Conservation (phyloP, 1,140 invertebrate species). For the Eupeodes corollae region DNA sequence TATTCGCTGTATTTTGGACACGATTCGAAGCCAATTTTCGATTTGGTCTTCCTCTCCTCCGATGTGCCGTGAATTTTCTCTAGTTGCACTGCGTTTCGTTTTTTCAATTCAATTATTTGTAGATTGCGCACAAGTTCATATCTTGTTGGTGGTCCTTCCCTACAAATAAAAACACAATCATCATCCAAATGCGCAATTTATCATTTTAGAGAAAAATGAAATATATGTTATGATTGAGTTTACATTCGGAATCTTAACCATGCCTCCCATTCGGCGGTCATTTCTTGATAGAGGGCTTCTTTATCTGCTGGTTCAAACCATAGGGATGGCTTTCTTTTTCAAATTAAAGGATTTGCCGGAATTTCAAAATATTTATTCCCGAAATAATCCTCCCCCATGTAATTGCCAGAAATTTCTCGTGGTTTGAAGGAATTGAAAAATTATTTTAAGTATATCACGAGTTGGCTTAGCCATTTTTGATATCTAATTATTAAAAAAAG, state of each 20-base stretch:
- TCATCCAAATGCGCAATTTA: conserved; percentile 8
- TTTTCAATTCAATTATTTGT: conserved; percentile 55
- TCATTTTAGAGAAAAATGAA: not conserved
- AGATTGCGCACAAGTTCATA: conserved; percentile 62
- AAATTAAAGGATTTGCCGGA: conserved; percentile 44
- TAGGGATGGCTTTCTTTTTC: conserved; percentile 47
- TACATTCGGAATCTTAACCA: conserved; percentile 50
- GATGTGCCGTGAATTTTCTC: conserved; percentile 40
- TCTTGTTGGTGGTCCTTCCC: conserved; percentile 51
- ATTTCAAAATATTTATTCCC: conserved; percentile 77
- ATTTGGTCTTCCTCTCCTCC: conserved; percentile 24
- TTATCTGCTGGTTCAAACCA: conserved; percentile 59
- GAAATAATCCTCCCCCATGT: conserved; percentile 58
- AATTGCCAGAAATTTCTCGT: conserved; percentile 40
- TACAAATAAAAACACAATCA: conserved; percentile 9
- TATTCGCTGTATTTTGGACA: conserved; percentile 36
- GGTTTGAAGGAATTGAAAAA: conserved; percentile 49
- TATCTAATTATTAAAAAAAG: too few species aligned
- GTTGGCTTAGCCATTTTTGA: conserved; percentile 34
- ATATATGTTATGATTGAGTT: not conserved
- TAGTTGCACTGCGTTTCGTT: conserved; percentile 59
- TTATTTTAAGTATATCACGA: conserved; percentile 36
- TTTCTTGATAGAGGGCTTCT: conserved; percentile 51
- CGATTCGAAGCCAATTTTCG: conserved; percentile 25
- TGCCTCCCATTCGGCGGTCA: conserved; percentile 73